Percentiles rank a stretch among this genome's conserved stretches.
These are phyloP conservation scores for Diarsia dahlii DNA, from an alignment of 2,888 invertebrate species.

Conservation along the genomic window DNA sequence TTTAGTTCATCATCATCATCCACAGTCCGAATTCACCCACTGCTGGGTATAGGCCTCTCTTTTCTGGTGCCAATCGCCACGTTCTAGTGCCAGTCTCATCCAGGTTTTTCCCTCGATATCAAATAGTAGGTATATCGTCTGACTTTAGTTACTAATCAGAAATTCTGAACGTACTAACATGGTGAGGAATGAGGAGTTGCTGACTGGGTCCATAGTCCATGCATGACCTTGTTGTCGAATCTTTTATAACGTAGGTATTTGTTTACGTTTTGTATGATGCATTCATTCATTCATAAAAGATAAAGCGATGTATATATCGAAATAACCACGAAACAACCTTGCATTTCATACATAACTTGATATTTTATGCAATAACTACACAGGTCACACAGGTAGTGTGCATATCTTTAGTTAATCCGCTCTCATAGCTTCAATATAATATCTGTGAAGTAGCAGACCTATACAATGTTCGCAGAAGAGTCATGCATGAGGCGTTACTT, in stretches of 20 bases:
- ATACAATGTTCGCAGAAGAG: slow-evolving; percentile 29
- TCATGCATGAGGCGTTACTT: slow-evolving; percentile 6
- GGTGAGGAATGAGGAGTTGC: slow-evolving; percentile 19
- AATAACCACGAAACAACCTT: slow-evolving; percentile 40
- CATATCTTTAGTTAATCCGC: not conserved
- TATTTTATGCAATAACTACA: slow-evolving; percentile 33
- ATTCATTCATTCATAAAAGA: slow-evolving; percentile 56
- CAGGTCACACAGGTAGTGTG: not conserved
- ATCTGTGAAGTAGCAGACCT: slow-evolving; percentile 15
- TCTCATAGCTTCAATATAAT: not conserved
- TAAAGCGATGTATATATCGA: slow-evolving; percentile 33
- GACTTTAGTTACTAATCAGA: slow-evolving; percentile 24
- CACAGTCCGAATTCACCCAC: no score
- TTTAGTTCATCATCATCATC: slow-evolving; percentile 14
- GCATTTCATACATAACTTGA: slow-evolving; percentile 35
- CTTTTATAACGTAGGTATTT: slow-evolving; percentile 38
- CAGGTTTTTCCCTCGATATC: no score
- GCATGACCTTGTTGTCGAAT: slow-evolving; percentile 45
- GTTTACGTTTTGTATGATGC: slow-evolving; percentile 49
- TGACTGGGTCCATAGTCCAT: not conserved
- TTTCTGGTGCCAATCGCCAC: no score
- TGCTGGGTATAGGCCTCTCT: no score
- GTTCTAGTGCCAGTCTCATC: no score
- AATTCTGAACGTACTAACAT: not conserved
- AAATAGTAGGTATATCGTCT: no score